Percentiles rank a stretch among this genome's conserved stretches.
These are phyloP conservation scores for Okamejei kenojei DNA, from an alignment of 2,797 vertebrate species.

Conservation along the genomic window DNA sequence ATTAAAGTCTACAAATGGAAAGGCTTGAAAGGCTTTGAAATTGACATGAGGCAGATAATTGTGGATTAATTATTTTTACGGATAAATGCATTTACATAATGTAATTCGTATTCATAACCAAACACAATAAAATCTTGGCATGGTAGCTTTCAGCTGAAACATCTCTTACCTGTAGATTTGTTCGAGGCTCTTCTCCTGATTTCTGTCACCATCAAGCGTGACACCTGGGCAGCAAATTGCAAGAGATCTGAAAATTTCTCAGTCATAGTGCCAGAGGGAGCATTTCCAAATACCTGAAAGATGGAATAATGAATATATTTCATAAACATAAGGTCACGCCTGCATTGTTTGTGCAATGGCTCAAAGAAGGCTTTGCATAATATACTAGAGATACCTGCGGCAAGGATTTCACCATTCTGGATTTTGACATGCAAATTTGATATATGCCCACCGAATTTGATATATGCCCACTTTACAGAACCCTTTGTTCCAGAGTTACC, in stretches of 20 bases:
- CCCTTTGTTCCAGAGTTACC: too few species aligned
- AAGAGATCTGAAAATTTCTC: constrained; percentile 97
- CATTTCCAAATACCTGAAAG: constrained; percentile 82
- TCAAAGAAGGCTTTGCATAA: too few species aligned
- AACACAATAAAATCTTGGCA: neutral
- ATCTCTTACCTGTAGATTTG: constrained; percentile 85
- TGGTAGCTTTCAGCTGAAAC: neutral
- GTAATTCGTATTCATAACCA: neutral
- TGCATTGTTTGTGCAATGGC: too few species aligned
- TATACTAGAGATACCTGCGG: too few species aligned
- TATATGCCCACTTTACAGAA: too few species aligned
- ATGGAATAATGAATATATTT: neutral
- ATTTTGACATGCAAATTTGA: too few species aligned
- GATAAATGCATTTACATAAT: neutral
- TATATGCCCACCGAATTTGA: too few species aligned
- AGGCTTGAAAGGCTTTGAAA: neutral
- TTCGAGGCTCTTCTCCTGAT: constrained; percentile 94
- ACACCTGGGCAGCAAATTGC: constrained; percentile 98
- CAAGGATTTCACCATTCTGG: too few species aligned
- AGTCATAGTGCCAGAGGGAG: constrained; percentile 88
- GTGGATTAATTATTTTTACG: neutral
- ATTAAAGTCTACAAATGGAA: neutral
- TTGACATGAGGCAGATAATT: neutral
- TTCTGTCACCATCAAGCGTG: constrained; percentile 95
- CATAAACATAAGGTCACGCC: neutral